A percentile compares a stretch with the other conserved stretches of the same genome.
These are phyloP conservation scores for Saccopteryx bilineata DNA, from an alignment of 2,113 vertebrate species.

Conservation along the genomic window DNA sequence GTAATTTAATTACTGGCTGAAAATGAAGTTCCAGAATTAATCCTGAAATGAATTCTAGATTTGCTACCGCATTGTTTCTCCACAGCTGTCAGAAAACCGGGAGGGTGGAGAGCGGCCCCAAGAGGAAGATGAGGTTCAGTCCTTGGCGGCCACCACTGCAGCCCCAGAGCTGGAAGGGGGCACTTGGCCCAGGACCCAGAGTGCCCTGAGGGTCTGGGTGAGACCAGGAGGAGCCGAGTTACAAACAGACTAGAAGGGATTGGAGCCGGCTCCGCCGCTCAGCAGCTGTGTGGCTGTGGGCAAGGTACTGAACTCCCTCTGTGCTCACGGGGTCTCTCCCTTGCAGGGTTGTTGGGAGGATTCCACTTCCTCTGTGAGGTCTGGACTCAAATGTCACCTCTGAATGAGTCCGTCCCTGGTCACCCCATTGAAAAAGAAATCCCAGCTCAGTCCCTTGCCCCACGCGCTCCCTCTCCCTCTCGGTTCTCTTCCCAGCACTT, in stretches of 20 bases:
- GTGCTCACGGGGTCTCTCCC: neutral
- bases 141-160: neutral
- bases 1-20: conserved; percentile 36
- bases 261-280: neutral
- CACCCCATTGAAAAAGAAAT: neutral
- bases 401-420: neutral
- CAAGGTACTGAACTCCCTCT: neutral
- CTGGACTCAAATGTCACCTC: neutral
- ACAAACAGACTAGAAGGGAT: neutral
- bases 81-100: neutral
- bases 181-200: neutral
- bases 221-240: neutral
- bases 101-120: neutral
- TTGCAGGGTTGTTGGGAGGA: neutral
- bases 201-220: fast-evolving
- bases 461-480: fast-evolving
- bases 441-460: fast-evolving
- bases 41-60: neutral
- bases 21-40: conserved; percentile 16
- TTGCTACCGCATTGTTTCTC: neutral
- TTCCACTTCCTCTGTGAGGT: neutral
- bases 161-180: neutral
- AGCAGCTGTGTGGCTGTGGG: neutral
- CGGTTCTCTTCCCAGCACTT: fast-evolving
- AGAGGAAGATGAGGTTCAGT: fast-evolving